These are phyloP conservation scores for Eurystomus gularis DNA, from an alignment of 2,113 vertebrate species.

Conservation along the genomic window DNA sequence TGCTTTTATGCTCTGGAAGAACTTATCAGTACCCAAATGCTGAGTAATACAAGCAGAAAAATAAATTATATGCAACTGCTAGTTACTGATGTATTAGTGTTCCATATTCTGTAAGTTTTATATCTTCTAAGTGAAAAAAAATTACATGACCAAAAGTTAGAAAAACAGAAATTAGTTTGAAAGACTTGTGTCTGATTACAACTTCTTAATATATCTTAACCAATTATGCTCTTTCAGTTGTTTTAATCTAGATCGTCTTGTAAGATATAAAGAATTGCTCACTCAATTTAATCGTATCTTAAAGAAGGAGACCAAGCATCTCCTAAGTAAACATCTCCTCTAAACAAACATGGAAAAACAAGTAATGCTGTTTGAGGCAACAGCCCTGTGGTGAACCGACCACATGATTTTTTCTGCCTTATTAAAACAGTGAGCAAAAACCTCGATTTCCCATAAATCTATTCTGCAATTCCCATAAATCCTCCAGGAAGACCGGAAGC, in stretches of 20 bases:
- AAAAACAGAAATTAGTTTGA: background rate
- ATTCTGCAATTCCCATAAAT: too few species aligned
- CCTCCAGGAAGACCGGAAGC: too few species aligned
- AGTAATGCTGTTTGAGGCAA: background rate
- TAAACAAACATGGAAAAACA: background rate
- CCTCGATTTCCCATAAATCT: too few species aligned
- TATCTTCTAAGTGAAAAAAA: background rate
- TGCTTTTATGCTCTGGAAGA: background rate
- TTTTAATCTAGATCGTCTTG: background rate
- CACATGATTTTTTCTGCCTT: too few species aligned
- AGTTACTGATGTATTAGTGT: background rate
- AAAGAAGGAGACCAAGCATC: background rate
- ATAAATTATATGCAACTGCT: background rate
- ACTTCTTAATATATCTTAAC: background rate
- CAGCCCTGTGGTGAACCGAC: too few species aligned
- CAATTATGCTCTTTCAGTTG: background rate
- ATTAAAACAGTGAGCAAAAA: too few species aligned
- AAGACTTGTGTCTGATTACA: background rate
- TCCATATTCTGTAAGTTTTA: background rate
- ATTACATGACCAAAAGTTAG: background rate
- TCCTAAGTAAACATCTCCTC: background rate
- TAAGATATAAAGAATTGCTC: background rate
- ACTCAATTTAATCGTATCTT: background rate
- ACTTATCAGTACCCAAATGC: background rate
- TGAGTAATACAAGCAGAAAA: background rate